Evolutionary conservation across 53 echinoderm and acorn worm genomes (phyloP), one percentile per base, ranked within the genome.

Genomic region (Holothuria scabra): DNA sequence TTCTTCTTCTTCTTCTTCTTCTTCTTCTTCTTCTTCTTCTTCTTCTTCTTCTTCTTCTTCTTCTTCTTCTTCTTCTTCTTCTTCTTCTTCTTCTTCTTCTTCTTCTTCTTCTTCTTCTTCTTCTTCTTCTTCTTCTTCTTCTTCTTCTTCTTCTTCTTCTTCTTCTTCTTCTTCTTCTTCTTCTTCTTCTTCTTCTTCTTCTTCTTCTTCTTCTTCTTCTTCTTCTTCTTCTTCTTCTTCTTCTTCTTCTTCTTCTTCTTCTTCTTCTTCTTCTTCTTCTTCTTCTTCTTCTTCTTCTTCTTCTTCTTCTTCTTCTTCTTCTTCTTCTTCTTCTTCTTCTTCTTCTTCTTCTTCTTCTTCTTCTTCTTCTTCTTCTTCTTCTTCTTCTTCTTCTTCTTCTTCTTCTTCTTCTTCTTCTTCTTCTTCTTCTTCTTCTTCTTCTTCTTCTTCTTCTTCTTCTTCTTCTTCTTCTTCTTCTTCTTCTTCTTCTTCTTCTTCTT

Each of bases 11-110:
- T 72, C 19, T 41, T 72, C 19, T 41, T 72, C 19, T 41, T 72
- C 19, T 41, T 72, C 37, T 41, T 72, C 37, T 41, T 72, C 37
- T 41, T 72, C 37, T 41, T 72, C 37, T 41, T 72, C 37, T 41
- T 72, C 37, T 41, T 72, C 37, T 41, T 72, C 37, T 41, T 72
- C 37, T 41, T 72, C 37, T 41, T 72, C 37, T 41, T 72, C n/a
- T 41, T 72, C 37, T 41, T 72, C 37, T 41, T 72, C 37, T 41
- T 72, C 37, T 41, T 72, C 37, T 41, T 72, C 37, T 41, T 72
- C 37, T 41, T 72, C 37, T 41, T 18, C 37, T 41, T 72, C 37
- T 41, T 72, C 37, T 41, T 72, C 37, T 41, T 72, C 24, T 26
- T 18, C 24, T 26, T n/a, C 24, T 13, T 66, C 24, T 23, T n/a